These are phyloP conservation scores for Pangasius djambal DNA, from an alignment of 2,797 vertebrate species.

Conservation along the genomic window DNA sequence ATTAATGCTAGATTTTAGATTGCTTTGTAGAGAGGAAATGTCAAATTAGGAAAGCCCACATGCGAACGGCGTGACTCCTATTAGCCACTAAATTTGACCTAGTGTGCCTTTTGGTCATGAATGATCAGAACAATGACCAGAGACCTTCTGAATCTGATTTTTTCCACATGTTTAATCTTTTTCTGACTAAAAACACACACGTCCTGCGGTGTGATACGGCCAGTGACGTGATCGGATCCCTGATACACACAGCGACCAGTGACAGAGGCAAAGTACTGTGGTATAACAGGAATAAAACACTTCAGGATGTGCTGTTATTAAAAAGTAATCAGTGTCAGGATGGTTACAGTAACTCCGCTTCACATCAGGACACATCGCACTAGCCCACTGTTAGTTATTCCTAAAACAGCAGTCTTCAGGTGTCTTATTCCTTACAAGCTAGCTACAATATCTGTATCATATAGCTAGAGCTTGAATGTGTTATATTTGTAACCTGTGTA, in stretches of 20 bases:
- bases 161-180: neutral
- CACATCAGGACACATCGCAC: neutral
- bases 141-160: neutral
- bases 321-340: neutral
- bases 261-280: neutral
- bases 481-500: neutral
- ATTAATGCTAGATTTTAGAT: neutral
- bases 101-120: neutral
- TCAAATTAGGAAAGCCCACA: neutral
- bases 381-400: neutral
- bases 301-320: neutral
- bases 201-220: neutral
- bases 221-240: too few relatives aligned
- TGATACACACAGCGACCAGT: too few relatives aligned
- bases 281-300: neutral
- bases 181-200: neutral
- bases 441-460: neutral
- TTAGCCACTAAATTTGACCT: neutral
- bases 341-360: neutral
- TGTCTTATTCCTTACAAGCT: too few relatives aligned
- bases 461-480: neutral
- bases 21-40: neutral
- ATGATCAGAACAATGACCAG: neutral
- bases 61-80: neutral
- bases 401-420: neutral